These are phyloP conservation scores for Crenichthys baileyi DNA, from an alignment of 2,797 vertebrate species.

Conservation along the genomic window DNA sequence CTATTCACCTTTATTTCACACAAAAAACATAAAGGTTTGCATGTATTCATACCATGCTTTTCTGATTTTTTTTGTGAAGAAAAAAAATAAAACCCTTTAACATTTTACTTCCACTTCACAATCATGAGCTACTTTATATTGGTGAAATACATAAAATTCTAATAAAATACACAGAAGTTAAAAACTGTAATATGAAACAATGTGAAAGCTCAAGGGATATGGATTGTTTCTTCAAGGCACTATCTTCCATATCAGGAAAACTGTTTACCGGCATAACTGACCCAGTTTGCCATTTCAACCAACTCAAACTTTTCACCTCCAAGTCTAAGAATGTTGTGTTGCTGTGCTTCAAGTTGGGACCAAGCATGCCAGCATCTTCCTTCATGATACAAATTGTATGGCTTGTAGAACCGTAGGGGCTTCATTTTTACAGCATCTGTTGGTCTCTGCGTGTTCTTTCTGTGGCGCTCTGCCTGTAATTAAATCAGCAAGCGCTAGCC, in stretches of 20 bases:
- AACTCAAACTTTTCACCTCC: background rate
- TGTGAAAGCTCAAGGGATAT: background rate
- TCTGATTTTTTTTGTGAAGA: no score
- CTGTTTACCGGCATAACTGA: background rate
- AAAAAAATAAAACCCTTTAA: background rate
- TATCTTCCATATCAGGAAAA: background rate
- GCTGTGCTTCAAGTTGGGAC: constrained; percentile 13
- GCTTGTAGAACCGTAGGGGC: constrained; percentile 41
- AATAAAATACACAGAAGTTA: background rate
- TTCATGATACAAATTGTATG: constrained; percentile 67
- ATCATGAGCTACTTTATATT: no score
- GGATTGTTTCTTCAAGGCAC: background rate
- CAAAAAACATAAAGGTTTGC: no score
- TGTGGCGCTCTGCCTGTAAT: constrained; percentile 67
- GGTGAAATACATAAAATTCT: background rate
- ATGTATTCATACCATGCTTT: no score
- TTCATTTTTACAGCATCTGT: constrained; percentile 20
- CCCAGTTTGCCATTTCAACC: background rate
- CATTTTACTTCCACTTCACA: background rate
- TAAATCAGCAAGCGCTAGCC: constrained; percentile 75
- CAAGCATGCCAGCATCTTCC: constrained; percentile 41
- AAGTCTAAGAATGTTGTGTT: background rate
- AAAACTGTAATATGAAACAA: background rate
- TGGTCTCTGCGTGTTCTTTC: constrained; percentile 56
- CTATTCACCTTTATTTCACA: no score